These are phyloP conservation scores for Polypterus bichir DNA, from an alignment of 2,113 vertebrate genomes.

Conservation along the genomic window DNA sequence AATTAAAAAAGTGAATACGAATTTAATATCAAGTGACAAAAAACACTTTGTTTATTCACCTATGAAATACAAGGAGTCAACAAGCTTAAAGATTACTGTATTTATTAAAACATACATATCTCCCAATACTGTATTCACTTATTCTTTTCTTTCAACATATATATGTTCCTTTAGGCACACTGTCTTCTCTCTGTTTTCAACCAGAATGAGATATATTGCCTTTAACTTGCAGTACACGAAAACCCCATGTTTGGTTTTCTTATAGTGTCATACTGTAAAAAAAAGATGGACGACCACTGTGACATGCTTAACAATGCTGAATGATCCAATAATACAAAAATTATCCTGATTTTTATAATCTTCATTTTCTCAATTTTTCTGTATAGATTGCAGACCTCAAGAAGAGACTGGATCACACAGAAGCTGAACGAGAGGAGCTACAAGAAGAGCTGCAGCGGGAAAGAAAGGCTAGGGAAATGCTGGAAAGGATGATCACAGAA, in stretches of 20 bases:
- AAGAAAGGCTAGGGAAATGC: constrained; percentile 77
- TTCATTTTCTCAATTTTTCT: neutral
- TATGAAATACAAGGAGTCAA: too few relatives aligned
- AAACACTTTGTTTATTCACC: too few relatives aligned
- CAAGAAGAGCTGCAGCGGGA: constrained; percentile 84
- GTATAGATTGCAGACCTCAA: constrained; percentile 75
- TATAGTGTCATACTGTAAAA: neutral
- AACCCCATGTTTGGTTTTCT: neutral
- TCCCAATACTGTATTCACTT: too few relatives aligned
- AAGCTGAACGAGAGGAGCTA: constrained; percentile 84
- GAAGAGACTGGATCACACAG: constrained; percentile 74
- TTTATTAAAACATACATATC: too few relatives aligned
- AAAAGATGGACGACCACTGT: neutral
- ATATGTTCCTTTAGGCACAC: too few relatives aligned
- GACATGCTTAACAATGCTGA: constrained; percentile 1
- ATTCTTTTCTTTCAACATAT: too few relatives aligned
- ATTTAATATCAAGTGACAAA: too few relatives aligned
- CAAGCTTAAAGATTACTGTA: too few relatives aligned
- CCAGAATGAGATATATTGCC: constrained; percentile 1
- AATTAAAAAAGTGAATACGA: too few relatives aligned
- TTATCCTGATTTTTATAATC: neutral
- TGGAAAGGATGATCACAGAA: constrained; percentile 80
- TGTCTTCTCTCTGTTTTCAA: too few relatives aligned
- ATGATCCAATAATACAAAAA: neutral
- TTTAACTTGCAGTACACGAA: neutral